Percentiles rank a stretch among this genome's conserved stretches.
Evolutionary conservation across 2,797 vertebrate genomes (phyloP).

Genomic region (Centroberyx gerrardi): DNA sequence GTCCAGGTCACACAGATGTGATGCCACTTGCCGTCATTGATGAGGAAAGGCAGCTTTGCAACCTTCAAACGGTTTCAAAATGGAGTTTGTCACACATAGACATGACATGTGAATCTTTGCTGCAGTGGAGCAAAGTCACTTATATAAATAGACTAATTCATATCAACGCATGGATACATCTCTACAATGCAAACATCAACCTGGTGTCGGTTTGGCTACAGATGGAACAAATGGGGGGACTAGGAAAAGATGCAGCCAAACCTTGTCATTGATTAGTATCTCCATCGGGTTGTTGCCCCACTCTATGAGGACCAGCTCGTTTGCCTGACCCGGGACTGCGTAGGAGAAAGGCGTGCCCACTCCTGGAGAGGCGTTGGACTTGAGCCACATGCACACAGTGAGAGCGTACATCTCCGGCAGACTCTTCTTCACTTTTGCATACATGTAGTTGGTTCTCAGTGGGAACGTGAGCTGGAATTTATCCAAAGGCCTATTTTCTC

Average conservation of each 20-base stretch:
- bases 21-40: constrained; percentile 98
- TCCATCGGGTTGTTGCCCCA: constrained; percentile 99
- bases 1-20: constrained; percentile 98
- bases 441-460: constrained; percentile 98
- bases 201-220: neutral
- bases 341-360: constrained; percentile 98
- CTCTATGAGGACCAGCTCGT: constrained; percentile 97
- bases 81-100: neutral
- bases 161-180: neutral
- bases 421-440: constrained; percentile 96
- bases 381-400: constrained; percentile 97
- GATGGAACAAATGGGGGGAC: neutral
- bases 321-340: constrained; percentile 95
- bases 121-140: neutral
- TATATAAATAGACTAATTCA: neutral
- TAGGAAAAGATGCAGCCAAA: constrained; percentile 54
- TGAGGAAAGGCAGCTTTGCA: constrained; percentile 94
- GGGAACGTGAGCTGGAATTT: constrained; percentile 97
- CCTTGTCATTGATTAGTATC: constrained; percentile 98
- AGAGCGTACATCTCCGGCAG: constrained; percentile 98
- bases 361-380: constrained; percentile 94
- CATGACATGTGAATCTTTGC: neutral
- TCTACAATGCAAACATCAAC: neutral
- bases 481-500: constrained; percentile 94
- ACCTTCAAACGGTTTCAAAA: constrained; percentile 82